A percentile compares a stretch with the other conserved stretches of the same genome.
Evolutionary conservation across 2,113 vertebrate species (phyloP).

Genomic region (Puffinus mauretanicus): DNA sequence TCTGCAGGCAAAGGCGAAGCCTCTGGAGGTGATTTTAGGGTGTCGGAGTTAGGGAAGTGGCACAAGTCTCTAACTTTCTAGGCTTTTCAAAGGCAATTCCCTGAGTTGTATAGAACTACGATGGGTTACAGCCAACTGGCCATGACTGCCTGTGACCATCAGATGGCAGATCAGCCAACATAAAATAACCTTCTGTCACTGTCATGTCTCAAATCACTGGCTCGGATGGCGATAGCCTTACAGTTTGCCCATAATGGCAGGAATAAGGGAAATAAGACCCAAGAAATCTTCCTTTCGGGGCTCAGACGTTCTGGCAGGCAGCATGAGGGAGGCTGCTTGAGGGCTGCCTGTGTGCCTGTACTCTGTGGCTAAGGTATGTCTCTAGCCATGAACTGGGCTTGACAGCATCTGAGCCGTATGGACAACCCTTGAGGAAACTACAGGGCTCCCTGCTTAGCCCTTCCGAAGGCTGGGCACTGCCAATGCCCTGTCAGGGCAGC

Average conservation of each 20-base stretch:
- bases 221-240: not conserved
- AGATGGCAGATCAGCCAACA: not conserved
- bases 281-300: not conserved
- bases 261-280: not conserved
- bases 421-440: not conserved
- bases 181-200: not conserved
- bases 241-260: not conserved
- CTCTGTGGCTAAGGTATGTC: not conserved
- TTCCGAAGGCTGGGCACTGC: not conserved
- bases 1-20: not conserved
- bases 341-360: not conserved
- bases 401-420: not conserved
- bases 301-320: not conserved
- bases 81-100: not conserved
- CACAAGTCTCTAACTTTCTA: not conserved
- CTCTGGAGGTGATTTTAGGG: not conserved
- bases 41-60: not conserved
- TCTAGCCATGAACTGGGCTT: not conserved
- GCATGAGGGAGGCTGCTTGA: not conserved
- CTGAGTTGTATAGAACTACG: rapidly evolving
- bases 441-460: not conserved
- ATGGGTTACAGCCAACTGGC: not conserved
- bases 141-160: not conserved
- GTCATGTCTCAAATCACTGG: not conserved
- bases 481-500: not conserved